phyloP scores from a whole-genome alignment of 2,113 vertebrate genomes.

The Guaruba guarouba region DNA sequence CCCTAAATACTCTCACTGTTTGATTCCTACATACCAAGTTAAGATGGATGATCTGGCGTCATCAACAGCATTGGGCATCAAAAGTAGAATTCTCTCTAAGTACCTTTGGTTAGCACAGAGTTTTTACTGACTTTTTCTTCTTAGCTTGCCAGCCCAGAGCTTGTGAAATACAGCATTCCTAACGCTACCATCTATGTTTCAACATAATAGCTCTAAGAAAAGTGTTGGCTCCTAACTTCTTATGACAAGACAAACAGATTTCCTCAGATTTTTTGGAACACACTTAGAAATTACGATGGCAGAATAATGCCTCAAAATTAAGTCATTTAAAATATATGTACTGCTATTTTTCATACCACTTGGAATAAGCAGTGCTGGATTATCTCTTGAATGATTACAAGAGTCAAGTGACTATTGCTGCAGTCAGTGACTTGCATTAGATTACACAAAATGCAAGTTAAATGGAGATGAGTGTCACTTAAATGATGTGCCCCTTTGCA shows the following conservation, averaged over 20 bases:
- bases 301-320: neutral
- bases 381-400: neutral
- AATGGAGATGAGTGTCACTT: neutral
- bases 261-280: neutral
- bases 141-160: neutral
- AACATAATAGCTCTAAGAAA: neutral
- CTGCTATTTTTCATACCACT: neutral
- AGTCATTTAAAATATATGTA: neutral
- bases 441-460: neutral
- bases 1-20: neutral
- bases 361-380: neutral
- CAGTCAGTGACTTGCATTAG: neutral
- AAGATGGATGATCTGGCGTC: neutral
- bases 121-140: neutral
- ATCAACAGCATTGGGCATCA: neutral
- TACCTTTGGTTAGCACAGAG: neutral
- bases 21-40: neutral
- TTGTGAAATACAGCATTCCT: neutral
- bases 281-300: neutral
- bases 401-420: neutral
- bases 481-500: neutral
- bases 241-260: neutral
- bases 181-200: neutral
- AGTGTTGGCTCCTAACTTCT: neutral
- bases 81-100: neutral